Evolutionary conservation across 2,888 invertebrate species (phyloP), one percentile per base, ranked within the genome.

Genomic region (Luffia ferchaultella): DNA sequence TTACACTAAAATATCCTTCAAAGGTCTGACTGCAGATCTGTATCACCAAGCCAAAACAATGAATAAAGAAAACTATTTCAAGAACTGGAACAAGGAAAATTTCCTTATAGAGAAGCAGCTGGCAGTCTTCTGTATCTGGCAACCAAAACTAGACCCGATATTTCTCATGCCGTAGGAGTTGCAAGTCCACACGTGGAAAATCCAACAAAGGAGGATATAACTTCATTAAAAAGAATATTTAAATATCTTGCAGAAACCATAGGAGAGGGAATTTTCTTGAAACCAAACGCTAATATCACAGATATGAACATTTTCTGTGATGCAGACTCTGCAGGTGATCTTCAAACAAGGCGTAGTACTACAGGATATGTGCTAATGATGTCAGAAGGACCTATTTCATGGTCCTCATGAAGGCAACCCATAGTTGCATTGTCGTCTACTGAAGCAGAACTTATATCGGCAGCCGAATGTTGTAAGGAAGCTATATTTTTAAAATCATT

Each of bases 391-490:
- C 54, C 56, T 44, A 55, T 63, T 15, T 55, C 56, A 41, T 65
- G 68, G 67, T 53, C 51, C 18, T 57, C 59, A 52, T 54, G 55
- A 53, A 54, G 56, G 55, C 62, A 61, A 52, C 50, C 50, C 20
- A 55, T 56, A 48, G 61, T 65, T 9, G 57, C 60, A 0, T 45
- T 63, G 9, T 64, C 62, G 5, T 61, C 61, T 0, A 61, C 62
- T 2, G 64, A 65, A 51, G 58, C 65, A 0, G 64, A 67, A 52
- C 64, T 62, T 47, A 57, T 64, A 16, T 60, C 64, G 15, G 57
- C 62, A 20, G 50, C 60, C 9, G 53, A 57, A 3, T 57, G 59
- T 1, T 51, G 55, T 1, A 57, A 60, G 53, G 62, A 62, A 45
- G 18, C 41, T 20, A 15, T 48, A 40, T 48, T 42, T 18, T 41